Percentiles rank a stretch among this genome's conserved stretches.
Evolutionary conservation across 2,797 vertebrate species (phyloP).

Genomic region (Erithacus rubecula): DNA sequence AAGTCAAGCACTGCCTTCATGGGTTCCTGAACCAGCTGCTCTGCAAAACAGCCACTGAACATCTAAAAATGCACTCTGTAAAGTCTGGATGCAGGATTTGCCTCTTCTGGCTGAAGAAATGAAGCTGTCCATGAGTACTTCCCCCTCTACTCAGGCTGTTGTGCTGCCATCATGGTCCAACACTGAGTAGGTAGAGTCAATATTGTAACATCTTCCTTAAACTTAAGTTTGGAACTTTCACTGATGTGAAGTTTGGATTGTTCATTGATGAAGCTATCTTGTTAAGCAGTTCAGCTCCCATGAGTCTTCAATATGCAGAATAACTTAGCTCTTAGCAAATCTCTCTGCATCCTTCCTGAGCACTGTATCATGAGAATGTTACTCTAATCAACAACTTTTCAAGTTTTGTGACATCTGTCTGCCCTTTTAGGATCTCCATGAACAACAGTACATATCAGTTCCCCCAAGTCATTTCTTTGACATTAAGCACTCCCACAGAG

Average conservation of each 20-base stretch:
- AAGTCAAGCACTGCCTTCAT: not conserved
- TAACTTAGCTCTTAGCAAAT: not conserved
- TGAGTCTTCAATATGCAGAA: not conserved
- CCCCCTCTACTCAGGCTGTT: not conserved
- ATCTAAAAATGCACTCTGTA: not conserved
- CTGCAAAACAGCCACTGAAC: not conserved
- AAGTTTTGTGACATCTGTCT: not conserved
- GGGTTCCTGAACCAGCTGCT: not conserved
- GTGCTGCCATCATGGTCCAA: not conserved
- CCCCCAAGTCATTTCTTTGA: not conserved
- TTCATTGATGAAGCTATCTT: not conserved
- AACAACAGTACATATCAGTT: not conserved
- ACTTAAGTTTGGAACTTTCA: not conserved
- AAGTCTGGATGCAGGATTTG: not conserved
- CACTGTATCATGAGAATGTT: rapidly evolving
- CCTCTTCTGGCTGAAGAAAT: not conserved
- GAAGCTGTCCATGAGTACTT: not conserved
- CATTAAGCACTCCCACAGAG: not conserved
- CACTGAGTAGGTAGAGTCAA: not conserved
- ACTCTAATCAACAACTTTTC: not conserved
- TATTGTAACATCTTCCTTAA: not conserved
- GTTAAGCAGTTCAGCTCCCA: not conserved
- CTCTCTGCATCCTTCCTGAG: not conserved
- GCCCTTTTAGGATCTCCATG: not conserved
- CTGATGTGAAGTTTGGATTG: not conserved